Conservation (phyloP, 2,113 vertebrate genomes). For the Passer domesticus region DNA sequence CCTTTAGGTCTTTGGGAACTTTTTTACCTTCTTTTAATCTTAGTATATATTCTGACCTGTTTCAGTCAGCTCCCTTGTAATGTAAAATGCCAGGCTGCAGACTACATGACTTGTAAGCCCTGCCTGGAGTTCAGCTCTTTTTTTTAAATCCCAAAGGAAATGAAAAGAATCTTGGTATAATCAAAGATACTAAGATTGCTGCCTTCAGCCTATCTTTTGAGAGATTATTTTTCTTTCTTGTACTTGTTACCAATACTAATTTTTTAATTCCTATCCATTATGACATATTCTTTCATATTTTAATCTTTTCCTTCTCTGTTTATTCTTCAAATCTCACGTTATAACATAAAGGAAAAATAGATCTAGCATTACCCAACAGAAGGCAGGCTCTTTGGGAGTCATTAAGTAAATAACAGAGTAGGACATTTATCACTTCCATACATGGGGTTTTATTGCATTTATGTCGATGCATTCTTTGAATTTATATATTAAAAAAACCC, state of each 20-base stretch:
- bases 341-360: neutral
- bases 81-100: neutral
- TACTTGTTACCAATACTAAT: neutral
- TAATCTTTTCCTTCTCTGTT: neutral
- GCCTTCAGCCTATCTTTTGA: neutral
- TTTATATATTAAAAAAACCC: neutral
- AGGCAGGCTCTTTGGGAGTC: neutral
- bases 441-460: neutral
- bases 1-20: neutral
- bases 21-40: neutral
- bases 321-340: neutral
- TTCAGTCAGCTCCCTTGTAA: neutral
- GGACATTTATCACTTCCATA: neutral
- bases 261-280: neutral
- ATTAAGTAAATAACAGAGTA: neutral
- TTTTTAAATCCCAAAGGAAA: neutral
- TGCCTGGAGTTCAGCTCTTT: neutral
- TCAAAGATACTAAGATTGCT: neutral
- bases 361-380: neutral
- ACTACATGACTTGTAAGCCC: neutral
- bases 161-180: neutral
- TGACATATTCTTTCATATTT: neutral
- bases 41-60: neutral
- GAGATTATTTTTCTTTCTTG: neutral
- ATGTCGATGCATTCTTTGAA: neutral